phyloP scores from a whole-genome alignment of 1,140 invertebrate species.

The Reticulitermes speratus region DNA sequence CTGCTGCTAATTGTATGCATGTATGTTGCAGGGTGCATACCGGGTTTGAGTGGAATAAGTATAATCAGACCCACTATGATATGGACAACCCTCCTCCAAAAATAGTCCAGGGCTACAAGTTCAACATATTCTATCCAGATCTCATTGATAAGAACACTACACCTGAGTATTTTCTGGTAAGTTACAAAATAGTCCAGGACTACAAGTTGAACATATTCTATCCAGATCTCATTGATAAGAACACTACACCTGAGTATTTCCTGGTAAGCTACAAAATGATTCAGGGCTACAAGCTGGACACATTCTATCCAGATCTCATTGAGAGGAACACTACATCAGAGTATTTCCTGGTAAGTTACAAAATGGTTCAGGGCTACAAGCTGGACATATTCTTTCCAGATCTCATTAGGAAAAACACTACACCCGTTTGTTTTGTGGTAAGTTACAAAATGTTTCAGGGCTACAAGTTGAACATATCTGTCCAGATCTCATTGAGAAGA shows the following conservation, averaged over 20 bases:
- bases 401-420: constrained; percentile 91
- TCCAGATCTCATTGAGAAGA: constrained; percentile 97
- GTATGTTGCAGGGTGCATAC: constrained; percentile 65
- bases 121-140: constrained; percentile 99
- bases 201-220: constrained; percentile 99
- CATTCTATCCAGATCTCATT: constrained; percentile 99
- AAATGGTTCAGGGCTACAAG: constrained; percentile 99
- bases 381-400: constrained; percentile 99
- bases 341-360: constrained; percentile 81
- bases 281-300: constrained; percentile 99
- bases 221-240: constrained; percentile 97
- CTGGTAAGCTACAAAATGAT: constrained; percentile 90
- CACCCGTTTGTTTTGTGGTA: constrained; percentile 91
- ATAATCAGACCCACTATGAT: constrained; percentile 99
- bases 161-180: constrained; percentile 88
- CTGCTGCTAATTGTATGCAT: background rate
- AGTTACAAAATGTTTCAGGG: too few relatives aligned
- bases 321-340: constrained; percentile 92
- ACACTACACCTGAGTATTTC: constrained; percentile 90
- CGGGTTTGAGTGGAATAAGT: constrained; percentile 99
- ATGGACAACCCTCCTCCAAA: constrained; percentile 99
- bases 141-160: constrained; percentile 93
- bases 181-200: constrained; percentile 95
- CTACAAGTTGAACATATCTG: constrained; percentile 98
- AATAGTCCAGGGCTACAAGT: constrained; percentile 99